These are phyloP conservation scores for Ophonus ardosiacus DNA, from an alignment of 2,888 invertebrate species.

Conservation along the genomic window DNA sequence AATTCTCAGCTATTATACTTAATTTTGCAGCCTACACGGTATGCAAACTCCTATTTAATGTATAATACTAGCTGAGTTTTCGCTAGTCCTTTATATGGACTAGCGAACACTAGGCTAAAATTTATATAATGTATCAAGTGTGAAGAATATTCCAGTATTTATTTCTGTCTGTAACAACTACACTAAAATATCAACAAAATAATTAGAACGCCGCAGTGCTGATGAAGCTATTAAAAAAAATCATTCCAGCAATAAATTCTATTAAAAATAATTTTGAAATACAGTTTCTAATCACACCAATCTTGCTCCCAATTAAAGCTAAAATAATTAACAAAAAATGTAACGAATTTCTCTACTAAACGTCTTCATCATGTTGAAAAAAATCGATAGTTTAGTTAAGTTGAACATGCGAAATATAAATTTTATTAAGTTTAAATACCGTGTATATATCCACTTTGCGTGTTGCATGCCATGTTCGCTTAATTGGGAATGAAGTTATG, in stretches of 20 bases:
- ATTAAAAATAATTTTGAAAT: conserved; percentile 12
- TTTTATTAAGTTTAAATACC: conserved; percentile 63
- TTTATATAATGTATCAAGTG: too few species aligned
- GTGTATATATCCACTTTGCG: conserved; percentile 49
- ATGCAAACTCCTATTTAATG: too few species aligned
- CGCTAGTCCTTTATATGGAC: too few species aligned
- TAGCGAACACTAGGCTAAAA: too few species aligned
- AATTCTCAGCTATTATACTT: too few species aligned
- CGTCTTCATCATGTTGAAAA: conserved; percentile 50
- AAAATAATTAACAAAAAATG: background rate
- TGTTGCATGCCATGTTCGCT: conserved; percentile 49
- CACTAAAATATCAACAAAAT: background rate
- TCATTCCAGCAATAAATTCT: background rate
- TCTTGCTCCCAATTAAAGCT: conserved; percentile 1
- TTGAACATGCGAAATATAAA: conserved; percentile 63
- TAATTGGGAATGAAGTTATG: conserved; percentile 45
- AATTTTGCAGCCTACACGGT: too few species aligned
- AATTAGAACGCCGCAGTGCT: background rate
- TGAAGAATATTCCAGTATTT: too few species aligned
- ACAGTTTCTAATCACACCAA: conserved; percentile 24
- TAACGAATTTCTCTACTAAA: conserved; percentile 25
- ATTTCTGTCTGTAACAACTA: background rate
- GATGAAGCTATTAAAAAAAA: conserved; percentile 26
- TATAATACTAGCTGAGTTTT: too few species aligned
- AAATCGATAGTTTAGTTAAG: conserved; percentile 60